These are phyloP conservation scores for Dolichoris vasculosae DNA, from an alignment of 1,140 invertebrate genomes.

Conservation along the genomic window DNA sequence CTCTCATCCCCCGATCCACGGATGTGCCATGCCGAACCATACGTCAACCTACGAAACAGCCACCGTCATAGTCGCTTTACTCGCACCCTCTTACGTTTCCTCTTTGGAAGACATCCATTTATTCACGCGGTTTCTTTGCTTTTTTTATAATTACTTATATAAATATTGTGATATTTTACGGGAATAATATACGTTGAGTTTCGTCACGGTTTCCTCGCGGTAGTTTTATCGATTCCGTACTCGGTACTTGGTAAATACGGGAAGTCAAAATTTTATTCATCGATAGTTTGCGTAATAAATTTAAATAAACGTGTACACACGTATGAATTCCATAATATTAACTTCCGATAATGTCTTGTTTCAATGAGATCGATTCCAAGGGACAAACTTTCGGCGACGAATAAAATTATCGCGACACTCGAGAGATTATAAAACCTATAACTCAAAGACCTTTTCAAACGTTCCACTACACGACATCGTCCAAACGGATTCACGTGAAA, in stretches of 20 bases:
- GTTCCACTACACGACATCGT: background rate
- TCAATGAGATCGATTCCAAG: too few relatives aligned
- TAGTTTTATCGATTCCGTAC: too few relatives aligned
- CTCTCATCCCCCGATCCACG: slow-evolving; percentile 65
- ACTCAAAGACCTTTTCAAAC: slow-evolving; percentile 6
- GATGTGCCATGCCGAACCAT: slow-evolving; percentile 65
- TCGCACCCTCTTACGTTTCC: slow-evolving; percentile 26
- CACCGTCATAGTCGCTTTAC: slow-evolving; percentile 22
- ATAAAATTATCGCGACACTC: background rate
- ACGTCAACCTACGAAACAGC: slow-evolving; percentile 64
- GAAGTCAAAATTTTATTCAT: too few relatives aligned
- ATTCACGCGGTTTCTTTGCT: slow-evolving; percentile 25
- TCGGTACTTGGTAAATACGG: too few relatives aligned
- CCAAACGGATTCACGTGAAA: background rate
- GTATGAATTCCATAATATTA: too few relatives aligned
- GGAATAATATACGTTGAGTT: too few relatives aligned
- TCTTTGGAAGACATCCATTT: slow-evolving; percentile 1
- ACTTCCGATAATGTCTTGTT: too few relatives aligned
- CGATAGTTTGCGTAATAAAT: too few relatives aligned
- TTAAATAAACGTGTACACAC: too few relatives aligned
- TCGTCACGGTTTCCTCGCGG: too few relatives aligned
- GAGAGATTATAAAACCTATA: background rate
- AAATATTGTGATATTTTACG: too few relatives aligned
- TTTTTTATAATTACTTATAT: slow-evolving; percentile 8
- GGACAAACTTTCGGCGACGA: too few relatives aligned